These are phyloP conservation scores for Bradypodion pumilum DNA, from an alignment of 2,797 vertebrate genomes.

Conservation along the genomic window DNA sequence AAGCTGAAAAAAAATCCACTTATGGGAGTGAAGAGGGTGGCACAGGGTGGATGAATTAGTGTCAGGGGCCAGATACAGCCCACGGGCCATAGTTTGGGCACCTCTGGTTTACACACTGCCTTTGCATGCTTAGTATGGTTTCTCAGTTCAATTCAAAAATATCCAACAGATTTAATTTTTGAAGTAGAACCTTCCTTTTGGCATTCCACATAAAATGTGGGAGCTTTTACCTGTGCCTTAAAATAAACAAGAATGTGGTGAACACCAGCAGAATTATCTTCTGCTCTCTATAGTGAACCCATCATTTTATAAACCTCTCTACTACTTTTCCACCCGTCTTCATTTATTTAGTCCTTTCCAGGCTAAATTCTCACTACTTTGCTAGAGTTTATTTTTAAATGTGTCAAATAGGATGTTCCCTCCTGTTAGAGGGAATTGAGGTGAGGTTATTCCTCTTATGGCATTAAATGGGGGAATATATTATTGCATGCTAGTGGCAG, in stretches of 20 bases:
- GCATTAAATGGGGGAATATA: background rate
- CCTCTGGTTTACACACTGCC: background rate
- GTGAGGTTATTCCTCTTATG: background rate
- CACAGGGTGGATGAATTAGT: too few species aligned
- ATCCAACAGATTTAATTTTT: background rate
- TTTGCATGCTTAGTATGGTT: background rate
- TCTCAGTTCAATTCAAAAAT: background rate
- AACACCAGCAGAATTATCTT: background rate
- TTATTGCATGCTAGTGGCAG: background rate
- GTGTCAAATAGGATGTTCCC: background rate
- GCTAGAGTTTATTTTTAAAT: background rate
- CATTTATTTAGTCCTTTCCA: background rate
- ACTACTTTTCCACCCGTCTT: background rate
- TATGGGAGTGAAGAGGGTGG: too few species aligned
- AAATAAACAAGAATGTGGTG: too few species aligned
- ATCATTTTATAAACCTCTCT: background rate
- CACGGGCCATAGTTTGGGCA: too few species aligned
- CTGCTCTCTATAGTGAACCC: background rate
- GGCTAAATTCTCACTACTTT: background rate
- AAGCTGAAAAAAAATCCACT: too few species aligned
- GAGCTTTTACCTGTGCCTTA: background rate
- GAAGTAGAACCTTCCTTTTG: background rate
- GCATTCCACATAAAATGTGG: background rate
- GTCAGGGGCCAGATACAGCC: too few species aligned
- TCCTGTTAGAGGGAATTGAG: background rate